These are phyloP conservation scores for Cantharis lateralis DNA, from an alignment of 2,888 invertebrate species.

Conservation along the genomic window DNA sequence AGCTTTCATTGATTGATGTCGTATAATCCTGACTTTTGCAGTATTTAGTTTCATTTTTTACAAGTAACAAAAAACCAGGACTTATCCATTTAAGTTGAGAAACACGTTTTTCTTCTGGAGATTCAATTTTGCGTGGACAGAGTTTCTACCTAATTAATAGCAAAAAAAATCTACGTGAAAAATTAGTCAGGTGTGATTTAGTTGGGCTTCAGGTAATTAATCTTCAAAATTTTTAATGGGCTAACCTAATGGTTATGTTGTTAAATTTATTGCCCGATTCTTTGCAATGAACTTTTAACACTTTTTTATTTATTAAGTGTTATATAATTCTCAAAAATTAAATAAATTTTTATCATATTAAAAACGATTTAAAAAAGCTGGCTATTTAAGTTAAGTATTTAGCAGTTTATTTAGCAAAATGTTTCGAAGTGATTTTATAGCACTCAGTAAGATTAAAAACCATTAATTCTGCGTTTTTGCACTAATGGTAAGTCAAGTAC, in stretches of 20 bases:
- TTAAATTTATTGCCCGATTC: neutral
- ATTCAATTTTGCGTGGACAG: neutral
- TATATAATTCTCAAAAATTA: neutral
- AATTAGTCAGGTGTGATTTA: conserved; percentile 12
- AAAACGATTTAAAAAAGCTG: neutral
- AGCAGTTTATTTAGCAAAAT: neutral
- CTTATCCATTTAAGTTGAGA: neutral
- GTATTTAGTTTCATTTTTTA: neutral
- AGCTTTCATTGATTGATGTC: conserved; percentile 15
- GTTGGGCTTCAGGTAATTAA: neutral
- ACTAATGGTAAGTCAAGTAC: neutral
- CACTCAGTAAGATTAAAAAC: neutral
- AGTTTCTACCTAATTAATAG: conserved; percentile 4
- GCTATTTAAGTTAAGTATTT: neutral
- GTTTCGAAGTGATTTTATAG: neutral
- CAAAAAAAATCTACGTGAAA: neutral
- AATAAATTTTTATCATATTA: neutral
- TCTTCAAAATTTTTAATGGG: neutral
- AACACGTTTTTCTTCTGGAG: neutral
- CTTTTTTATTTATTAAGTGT: neutral
- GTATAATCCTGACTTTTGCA: conserved; percentile 9
- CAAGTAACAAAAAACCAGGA: neutral
- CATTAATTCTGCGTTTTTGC: conserved; percentile 4
- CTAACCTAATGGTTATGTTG: conserved; percentile 3
- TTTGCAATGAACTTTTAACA: neutral